Percentiles rank a stretch among this genome's conserved stretches.
Conservation (phyloP, 2,797 vertebrate genomes). For the Cossypha caffra region DNA sequence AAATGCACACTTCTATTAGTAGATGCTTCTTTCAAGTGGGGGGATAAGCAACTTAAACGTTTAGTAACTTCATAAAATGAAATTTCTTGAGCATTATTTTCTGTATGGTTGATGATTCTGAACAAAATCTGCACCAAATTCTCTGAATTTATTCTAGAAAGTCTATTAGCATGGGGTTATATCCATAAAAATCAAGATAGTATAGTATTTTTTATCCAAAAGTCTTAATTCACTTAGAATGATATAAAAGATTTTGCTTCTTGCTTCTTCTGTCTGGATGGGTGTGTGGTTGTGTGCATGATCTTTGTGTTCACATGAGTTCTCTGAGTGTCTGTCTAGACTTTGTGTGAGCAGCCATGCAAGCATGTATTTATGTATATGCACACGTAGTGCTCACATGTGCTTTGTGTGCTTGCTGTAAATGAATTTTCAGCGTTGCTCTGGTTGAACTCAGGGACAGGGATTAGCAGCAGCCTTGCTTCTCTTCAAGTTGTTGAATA, state of each 20-base stretch:
- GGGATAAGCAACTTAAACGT: neutral
- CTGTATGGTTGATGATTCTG: neutral
- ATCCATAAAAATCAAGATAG: neutral
- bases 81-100: neutral
- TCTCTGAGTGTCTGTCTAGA: neutral
- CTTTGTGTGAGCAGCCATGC: neutral
- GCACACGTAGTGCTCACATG: fast-evolving
- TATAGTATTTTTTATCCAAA: neutral
- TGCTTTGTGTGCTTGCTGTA: neutral
- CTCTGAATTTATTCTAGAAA: neutral
- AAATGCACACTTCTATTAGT: neutral
- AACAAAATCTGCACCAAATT: neutral
- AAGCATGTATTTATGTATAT: neutral
- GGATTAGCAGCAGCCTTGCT: neutral
- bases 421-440: neutral
- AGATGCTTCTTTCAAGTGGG: neutral
- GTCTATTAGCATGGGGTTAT: neutral
- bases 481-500: neutral
- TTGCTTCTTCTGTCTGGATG: neutral
- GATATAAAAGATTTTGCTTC: neutral
- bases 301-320: neutral
- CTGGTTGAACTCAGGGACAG: neutral
- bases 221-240: neutral
- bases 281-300: neutral
- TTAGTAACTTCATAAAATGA: neutral